These are phyloP conservation scores for Tetranychus urticae DNA, from an alignment of 1,140 invertebrate genomes.

Conservation along the genomic window DNA sequence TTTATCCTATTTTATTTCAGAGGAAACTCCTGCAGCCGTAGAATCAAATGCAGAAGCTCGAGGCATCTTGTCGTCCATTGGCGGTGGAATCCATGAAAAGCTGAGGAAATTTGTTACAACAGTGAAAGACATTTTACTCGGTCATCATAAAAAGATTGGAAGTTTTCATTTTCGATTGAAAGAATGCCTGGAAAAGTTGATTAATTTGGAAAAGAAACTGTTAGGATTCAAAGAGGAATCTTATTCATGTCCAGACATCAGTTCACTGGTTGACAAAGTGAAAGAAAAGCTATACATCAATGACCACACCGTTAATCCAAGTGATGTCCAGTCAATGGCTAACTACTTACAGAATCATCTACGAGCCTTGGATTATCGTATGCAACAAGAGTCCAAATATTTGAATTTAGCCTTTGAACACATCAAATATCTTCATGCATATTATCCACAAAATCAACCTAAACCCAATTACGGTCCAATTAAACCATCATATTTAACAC, in stretches of 20 bases:
- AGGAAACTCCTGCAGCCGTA: too few relatives aligned
- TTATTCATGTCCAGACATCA: not conserved
- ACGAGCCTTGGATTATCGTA: not conserved
- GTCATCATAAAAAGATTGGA: not conserved
- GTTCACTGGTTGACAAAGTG: not conserved
- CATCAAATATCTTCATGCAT: not conserved
- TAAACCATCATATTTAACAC: too few relatives aligned
- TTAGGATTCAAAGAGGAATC: not conserved
- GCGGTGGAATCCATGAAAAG: too few relatives aligned
- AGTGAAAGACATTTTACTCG: not conserved
- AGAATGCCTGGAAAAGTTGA: not conserved
- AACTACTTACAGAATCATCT: not conserved
- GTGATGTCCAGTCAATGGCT: not conserved
- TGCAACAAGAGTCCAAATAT: not conserved
- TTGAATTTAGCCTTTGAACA: not conserved
- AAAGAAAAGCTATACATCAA: not conserved
- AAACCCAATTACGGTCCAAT: too few relatives aligned
- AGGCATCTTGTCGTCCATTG: too few relatives aligned
- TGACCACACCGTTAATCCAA: not conserved
- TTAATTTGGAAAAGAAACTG: not conserved
- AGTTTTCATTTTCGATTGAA: not conserved
- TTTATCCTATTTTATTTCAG: too few relatives aligned
- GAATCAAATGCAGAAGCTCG: too few relatives aligned
- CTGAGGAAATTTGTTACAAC: not conserved
- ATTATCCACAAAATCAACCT: too few relatives aligned